Evolutionary conservation across 2,797 vertebrate genomes (phyloP), one percentile per base, ranked within the genome.

Genomic region (Enteromius thamalakanensis): DNA sequence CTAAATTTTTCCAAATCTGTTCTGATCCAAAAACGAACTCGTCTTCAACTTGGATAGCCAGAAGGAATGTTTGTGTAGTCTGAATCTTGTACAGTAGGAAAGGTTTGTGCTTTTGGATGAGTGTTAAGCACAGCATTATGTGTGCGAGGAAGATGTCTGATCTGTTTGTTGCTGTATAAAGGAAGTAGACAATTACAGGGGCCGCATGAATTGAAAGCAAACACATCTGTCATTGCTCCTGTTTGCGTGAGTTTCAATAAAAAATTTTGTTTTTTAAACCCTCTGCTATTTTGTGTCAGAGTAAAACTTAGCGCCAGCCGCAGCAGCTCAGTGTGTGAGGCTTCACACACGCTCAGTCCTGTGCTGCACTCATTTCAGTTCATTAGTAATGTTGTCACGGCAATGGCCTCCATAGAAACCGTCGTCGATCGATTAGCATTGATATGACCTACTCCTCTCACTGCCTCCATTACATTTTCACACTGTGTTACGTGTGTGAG

Each of bases 351-450:
- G 64, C 81, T 47, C 68, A 47, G 32, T 65, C 53, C 64, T 53
- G 37, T 69, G 34, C 64, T 70, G 64, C 65, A 26, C 82, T 90
- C 89, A 86, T 91, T 88, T 81, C 86, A 86, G 90, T 70, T 87
- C 86, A 90, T 91, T 91, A 93, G 84, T 85, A 53, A 76, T 15
- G 65, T 85, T 83, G 90, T 91, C 90, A 85, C 86, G 21, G 67
- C 40, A 32, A 85, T 70, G 86, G 89, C 89, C 90, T 87, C 81
- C 81, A 49, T 89, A 87, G 88, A 85, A 90, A 87, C 86, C 86
- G 0, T 62, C 84, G 81, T 51, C 81, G 53, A 82, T 87, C 79
- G 68, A 89, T 90, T 88, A 87, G 77, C 80, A 82, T 85, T 87
- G 87, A 87, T 86, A 62, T 10, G 65, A 79, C 75, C 82, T 78